Evolutionary conservation across 2,888 invertebrate genomes (phyloP), one percentile per base, ranked within the genome.

Genomic region (Eilema sororculum): DNA sequence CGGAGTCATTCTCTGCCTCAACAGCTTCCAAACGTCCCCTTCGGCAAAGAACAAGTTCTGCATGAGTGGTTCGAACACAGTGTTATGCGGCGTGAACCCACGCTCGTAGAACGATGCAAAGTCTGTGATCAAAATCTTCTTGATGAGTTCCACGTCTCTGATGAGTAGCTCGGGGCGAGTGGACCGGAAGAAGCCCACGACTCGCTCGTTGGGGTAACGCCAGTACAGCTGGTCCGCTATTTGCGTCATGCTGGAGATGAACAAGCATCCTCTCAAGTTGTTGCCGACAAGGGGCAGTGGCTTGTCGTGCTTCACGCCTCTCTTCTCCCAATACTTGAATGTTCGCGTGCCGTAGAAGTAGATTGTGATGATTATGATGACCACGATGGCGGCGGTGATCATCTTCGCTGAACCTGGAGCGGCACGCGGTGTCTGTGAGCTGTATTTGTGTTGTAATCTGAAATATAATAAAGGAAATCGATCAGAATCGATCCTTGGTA

Each of bases 241-340:
- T 57, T 71, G 68, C 12, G 68, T 68, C 30, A 71, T 63, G 56
- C 71, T 73, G 24, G 59, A 24, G 22, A 0, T 24, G 9, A 65
- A 30, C 3, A 68, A 12, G 16, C 28, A 37, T 16, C 69, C 52
- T 28, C 13, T 37, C 0, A 87, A 75, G 73, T 91, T 91, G 46
- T 86, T 93, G 5, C 94, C 94, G 8, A 94, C 63, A 30, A 88
- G 87, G 2, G 91, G 90, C 64, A 89, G 22, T 2, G 93, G 92
- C 33, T 83, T 80, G 28, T 91, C 93, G 88, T 93, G 87, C 86
- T 91, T 91, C 1, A 93, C 66, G 52, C 92, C 91, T 77, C 81
- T 89, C 65, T 87, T 89, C 74, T 88, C 89, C 94, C 93, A 94
- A 76, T 94, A 93, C 74, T 85, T 78, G 70, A 89, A 92, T 10